These are phyloP conservation scores for Chamaetylas fuelleborni DNA, from an alignment of 2,113 vertebrate genomes.

Conservation along the genomic window DNA sequence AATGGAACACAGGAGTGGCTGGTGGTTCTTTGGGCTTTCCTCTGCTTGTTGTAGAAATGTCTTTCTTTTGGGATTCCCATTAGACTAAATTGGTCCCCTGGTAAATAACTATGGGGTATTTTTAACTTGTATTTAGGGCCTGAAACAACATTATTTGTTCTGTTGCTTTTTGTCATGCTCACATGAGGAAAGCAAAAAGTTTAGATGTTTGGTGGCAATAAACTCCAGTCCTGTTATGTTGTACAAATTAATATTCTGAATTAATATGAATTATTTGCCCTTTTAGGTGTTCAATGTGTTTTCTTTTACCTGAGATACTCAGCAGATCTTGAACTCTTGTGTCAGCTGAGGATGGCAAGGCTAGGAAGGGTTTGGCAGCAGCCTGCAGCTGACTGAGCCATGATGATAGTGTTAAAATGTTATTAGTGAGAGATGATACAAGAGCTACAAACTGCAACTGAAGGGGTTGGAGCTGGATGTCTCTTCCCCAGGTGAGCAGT, in stretches of 20 bases:
- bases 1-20: background rate
- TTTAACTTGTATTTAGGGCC: background rate
- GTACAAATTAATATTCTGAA: background rate
- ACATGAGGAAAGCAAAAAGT: background rate
- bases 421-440: fast-evolving
- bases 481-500: fast-evolving
- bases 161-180: background rate
- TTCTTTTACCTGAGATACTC: background rate
- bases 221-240: background rate
- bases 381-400: background rate
- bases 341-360: fast-evolving
- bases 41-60: background rate
- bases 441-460: background rate
- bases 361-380: fast-evolving
- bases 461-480: fast-evolving
- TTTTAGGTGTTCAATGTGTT: background rate
- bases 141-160: background rate
- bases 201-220: background rate
- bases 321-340: background rate
- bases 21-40: background rate
- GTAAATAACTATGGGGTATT: background rate
- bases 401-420: fast-evolving
- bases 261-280: background rate
- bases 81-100: background rate
- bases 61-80: background rate